Evolutionary conservation across 2,797 vertebrate genomes (phyloP), one percentile per base, ranked within the genome.

Genomic region (Myoxocephalus aenaeus): DNA sequence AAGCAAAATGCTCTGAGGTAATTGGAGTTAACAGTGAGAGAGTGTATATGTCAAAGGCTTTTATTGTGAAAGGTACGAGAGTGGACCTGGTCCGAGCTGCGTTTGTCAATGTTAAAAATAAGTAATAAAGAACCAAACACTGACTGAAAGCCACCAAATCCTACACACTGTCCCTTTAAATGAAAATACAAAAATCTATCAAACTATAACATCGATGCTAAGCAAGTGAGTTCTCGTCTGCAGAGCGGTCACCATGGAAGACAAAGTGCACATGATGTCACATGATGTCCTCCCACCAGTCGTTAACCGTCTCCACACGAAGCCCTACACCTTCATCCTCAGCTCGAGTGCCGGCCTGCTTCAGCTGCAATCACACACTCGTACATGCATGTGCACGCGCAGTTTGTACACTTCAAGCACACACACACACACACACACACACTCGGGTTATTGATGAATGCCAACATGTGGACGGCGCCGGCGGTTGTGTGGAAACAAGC

Each of bases 401-500:
- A 4, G 27, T 15, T 38, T n/a, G 2, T 2, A 29, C 53, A 18
- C 38, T 32, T 32, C 36, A 48, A 59, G 34, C 67, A 63, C 42
- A 54, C 46, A 48, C 17, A 48, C 46, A 42, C 67, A 56, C 42
- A 54, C 67, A 54, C 67, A 63, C 42, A 54, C 44, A 46, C 14
- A 46, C 44, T 4, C 25, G 18, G 13, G 29, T 58, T 59, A 50
- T 15, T 61, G 67, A 85, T 75, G 65, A 73, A 68, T 32, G 38
- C 65, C 64, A 59, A 32, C 54, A 7, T 72, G 68, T 50, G 65
- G 54, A 74, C 1, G 8, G 38, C 7, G 63, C 46, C 57, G 84
- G 42, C 74, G 75, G 42, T 65, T 7, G 63, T 42, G 77, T 56
- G 59, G 70, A 76, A 7, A 14, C 64, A 64, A 69, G 59, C 81